Percentiles rank a stretch among this genome's conserved stretches.
These are phyloP conservation scores for Ectobius pallidus DNA, from an alignment of 2,888 invertebrate genomes.

Conservation along the genomic window DNA sequence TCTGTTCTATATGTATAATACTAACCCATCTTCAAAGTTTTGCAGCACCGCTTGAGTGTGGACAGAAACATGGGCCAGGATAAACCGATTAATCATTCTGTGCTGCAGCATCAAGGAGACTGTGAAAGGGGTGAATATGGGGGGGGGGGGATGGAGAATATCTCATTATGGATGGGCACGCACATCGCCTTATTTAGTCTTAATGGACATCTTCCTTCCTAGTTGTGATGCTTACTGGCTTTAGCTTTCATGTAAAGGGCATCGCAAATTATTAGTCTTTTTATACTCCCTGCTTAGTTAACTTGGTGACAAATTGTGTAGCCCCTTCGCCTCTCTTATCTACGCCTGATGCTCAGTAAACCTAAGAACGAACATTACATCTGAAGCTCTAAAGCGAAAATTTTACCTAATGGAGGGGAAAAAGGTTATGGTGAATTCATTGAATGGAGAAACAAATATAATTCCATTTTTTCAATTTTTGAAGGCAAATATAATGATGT, in stretches of 20 bases:
- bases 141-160: slow-evolving; percentile 39
- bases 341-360: background rate
- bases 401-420: too few species aligned
- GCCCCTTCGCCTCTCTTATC: background rate
- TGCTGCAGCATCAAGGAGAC: slow-evolving; percentile 34
- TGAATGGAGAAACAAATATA: too few species aligned
- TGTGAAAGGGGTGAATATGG: slow-evolving; percentile 40
- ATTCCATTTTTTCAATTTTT: too few species aligned
- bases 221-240: slow-evolving; percentile 39
- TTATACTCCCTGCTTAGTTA: slow-evolving; percentile 15
- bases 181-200: slow-evolving; percentile 40
- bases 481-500: too few species aligned
- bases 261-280: slow-evolving; percentile 35
- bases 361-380: background rate
- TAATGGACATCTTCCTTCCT: slow-evolving; percentile 40
- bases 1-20: slow-evolving; percentile 24
- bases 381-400: too few species aligned
- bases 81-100: slow-evolving; percentile 41
- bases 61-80: slow-evolving; percentile 29
- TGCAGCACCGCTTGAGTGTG: slow-evolving; percentile 18
- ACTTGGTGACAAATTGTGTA: slow-evolving; percentile 14
- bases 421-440: too few species aligned
- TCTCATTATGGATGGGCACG: slow-evolving; percentile 42
- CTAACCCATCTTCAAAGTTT: slow-evolving; percentile 31
- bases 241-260: slow-evolving; percentile 35